A percentile compares a stretch with the other conserved stretches of the same genome.
These are phyloP conservation scores for Sericinus montela DNA, from an alignment of 2,888 invertebrate genomes.

Conservation along the genomic window DNA sequence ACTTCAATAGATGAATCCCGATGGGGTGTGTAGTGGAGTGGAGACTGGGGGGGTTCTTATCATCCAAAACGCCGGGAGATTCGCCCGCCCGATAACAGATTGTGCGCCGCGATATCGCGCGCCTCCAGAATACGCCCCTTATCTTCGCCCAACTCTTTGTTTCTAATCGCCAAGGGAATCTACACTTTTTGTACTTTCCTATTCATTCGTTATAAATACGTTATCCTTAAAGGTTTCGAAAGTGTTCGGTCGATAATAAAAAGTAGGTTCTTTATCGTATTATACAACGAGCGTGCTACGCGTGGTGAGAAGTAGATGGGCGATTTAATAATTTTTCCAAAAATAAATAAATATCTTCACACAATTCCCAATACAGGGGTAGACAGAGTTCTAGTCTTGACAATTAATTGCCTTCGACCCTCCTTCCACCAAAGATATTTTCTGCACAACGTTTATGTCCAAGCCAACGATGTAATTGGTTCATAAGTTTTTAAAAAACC, in stretches of 20 bases:
- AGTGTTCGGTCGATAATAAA: background rate
- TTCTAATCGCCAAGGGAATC: conserved; percentile 49
- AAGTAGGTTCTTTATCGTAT: background rate
- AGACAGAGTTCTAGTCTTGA: no score
- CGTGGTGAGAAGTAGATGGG: no score
- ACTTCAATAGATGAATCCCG: conserved; percentile 7
- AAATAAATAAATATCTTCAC: no score
- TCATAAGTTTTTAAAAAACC: no score
- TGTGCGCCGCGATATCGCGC: conserved; percentile 42
- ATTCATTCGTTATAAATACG: conserved; percentile 16
- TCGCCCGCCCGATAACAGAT: conserved; percentile 32
- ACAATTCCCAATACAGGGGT: no score
- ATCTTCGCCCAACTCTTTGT: conserved; percentile 62
- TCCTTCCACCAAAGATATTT: no score
- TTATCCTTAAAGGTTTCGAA: conserved; percentile 7
- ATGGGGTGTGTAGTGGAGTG: conserved; percentile 8
- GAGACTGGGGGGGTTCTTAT: conserved; percentile 40
- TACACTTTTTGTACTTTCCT: conserved; percentile 35
- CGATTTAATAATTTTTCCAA: no score
- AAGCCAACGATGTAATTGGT: no score
- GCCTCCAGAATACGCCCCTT: conserved; percentile 42
- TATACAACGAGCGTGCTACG: no score
- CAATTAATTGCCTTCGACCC: no score
- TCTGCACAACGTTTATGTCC: no score
- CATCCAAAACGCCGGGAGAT: conserved; percentile 45